Evolutionary conservation across 2,888 invertebrate species (phyloP).

Genomic region (Brachycybe producta): DNA sequence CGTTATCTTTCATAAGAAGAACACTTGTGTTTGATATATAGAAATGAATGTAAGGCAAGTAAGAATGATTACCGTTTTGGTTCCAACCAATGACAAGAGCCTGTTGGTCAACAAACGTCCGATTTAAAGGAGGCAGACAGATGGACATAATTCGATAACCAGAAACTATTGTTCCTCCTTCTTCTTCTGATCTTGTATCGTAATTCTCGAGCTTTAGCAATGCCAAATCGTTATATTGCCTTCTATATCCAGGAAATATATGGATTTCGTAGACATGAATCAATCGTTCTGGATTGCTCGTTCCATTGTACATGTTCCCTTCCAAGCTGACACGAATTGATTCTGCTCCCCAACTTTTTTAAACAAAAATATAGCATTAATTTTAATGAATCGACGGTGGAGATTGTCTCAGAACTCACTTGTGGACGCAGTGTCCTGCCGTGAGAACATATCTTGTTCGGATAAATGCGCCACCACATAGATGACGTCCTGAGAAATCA

Average conservation of each 20-base stretch:
- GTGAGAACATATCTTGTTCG: neutral
- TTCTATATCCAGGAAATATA: slow-evolving; percentile 10
- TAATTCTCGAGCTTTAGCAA: neutral
- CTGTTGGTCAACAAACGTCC: slow-evolving; percentile 1
- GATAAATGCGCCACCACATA: slow-evolving; percentile 2
- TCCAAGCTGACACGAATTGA: neutral
- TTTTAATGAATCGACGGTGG: neutral
- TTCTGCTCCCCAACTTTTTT: neutral
- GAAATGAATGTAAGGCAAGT: no score
- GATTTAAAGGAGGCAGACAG: slow-evolving; percentile 1
- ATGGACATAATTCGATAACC: slow-evolving; percentile 8
- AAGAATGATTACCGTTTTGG: slow-evolving; percentile 2
- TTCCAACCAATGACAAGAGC: slow-evolving; percentile 9
- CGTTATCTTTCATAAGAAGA: no score
- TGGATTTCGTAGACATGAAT: slow-evolving; percentile 2
- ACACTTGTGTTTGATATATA: no score
- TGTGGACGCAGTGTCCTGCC: slow-evolving; percentile 9
- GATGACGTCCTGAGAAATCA: slow-evolving; percentile 6
- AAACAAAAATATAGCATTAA: neutral
- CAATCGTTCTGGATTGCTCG: neutral
- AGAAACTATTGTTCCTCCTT: no score
- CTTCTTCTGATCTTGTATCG: neutral
- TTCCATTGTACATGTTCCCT: neutral
- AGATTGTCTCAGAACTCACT: neutral
- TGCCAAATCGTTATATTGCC: slow-evolving; percentile 6